Evolutionary conservation across 2,797 vertebrate species (phyloP).

Genomic region (Muscicapa striata): DNA sequence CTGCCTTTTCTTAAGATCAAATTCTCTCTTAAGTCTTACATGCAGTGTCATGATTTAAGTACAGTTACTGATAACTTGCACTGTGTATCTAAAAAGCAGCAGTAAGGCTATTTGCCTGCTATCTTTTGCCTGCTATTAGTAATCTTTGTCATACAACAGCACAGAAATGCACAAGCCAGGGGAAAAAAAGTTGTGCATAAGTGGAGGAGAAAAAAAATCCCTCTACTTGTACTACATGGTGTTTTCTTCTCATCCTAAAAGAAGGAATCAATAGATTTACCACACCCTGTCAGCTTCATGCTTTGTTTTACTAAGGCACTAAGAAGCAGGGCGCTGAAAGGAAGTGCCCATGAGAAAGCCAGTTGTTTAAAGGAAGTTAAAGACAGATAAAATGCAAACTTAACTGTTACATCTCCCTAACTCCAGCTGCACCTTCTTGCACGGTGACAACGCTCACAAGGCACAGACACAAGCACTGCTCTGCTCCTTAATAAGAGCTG

Average conservation of each 20-base stretch:
- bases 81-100: neutral
- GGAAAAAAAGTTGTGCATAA: neutral
- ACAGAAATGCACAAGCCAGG: neutral
- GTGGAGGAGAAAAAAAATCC: neutral
- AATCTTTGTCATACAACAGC: neutral
- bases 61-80: neutral
- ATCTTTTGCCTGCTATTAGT: neutral
- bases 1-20: neutral
- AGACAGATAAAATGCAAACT: neutral
- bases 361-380: constrained; percentile 36
- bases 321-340: neutral
- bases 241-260: neutral
- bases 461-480: neutral
- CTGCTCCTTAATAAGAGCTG: neutral
- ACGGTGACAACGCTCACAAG: neutral
- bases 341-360: neutral
- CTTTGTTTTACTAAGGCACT: neutral
- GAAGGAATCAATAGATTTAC: neutral
- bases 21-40: neutral
- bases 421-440: neutral
- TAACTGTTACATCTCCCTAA: neutral
- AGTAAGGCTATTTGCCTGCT: neutral
- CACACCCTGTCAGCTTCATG: neutral
- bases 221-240: neutral
- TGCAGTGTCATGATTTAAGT: neutral